Evolutionary conservation across 1,140 invertebrate genomes (phyloP), one percentile per base, ranked within the genome.

Genomic region (Eumaeus atala): DNA sequence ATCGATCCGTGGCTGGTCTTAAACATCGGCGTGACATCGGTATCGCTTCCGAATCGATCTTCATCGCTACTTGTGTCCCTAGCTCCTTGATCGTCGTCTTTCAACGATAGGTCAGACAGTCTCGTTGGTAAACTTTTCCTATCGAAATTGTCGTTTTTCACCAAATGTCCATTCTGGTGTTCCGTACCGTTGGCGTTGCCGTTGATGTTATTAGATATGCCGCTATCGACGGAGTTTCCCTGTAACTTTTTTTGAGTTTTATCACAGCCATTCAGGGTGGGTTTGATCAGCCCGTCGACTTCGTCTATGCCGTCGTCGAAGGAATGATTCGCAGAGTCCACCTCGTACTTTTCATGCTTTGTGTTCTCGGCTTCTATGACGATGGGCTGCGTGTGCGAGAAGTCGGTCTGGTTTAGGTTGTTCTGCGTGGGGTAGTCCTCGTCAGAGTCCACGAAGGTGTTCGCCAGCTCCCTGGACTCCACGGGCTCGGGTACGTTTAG

Each of bases 351-450:
- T 12, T 78, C 76, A 42, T 70, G 73, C 51, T 81, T 82, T 10
- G 54, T 66, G 9, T 73, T 66, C 55, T 84, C 84, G 0, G 81
- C 82, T 62, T 84, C 80, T 11, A 87, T 87, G 9, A 87, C 68
- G 48, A 87, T 87, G 6, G 84, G 84, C 70, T 77, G 72, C 0
- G 80, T 87, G 57, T 87, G 80, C 0, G 75, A 81, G 65, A 87
- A 85, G 50, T 84, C 78, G 4, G 79, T 87, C 56, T 86, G 81
- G 54, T 84, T 86, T 0, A 86, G 66, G 53, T 84, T 81, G 47
- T 86, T 87, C 40, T 85, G 77, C 6, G 83, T 87, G 0, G 84
- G 82, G 52, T 84, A 87, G 40, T 83, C 78, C 53, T 84, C 79
- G 55, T 84, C 77, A 0, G 77, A 79, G 18, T 84, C 81, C 0